Percentiles rank a stretch among this genome's conserved stretches.
phyloP scores from a whole-genome alignment of 2,888 invertebrate genomes.

The Drosophila neutralis region DNA sequence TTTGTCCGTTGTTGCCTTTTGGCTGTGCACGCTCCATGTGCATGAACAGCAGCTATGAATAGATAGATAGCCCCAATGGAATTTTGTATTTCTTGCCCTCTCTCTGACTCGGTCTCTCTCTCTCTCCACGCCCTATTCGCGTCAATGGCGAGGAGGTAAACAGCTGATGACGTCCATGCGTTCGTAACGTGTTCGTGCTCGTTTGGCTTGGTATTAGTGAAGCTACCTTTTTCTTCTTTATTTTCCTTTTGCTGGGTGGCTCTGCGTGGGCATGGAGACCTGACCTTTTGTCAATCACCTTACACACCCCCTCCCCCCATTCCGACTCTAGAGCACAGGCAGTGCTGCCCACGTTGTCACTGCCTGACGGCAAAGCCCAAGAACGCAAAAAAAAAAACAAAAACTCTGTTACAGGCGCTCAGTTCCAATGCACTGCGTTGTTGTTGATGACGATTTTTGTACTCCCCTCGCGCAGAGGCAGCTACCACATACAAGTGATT shows the following conservation, averaged over 20 bases:
- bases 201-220: constrained; percentile 15
- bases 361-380: constrained; percentile 46
- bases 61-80: constrained; percentile 72
- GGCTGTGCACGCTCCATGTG: constrained; percentile 68
- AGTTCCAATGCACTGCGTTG: constrained; percentile 53
- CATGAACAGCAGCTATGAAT: constrained; percentile 77
- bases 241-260: constrained; percentile 6
- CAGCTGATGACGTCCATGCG: constrained; percentile 78
- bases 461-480: constrained; percentile 18
- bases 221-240: constrained; percentile 15
- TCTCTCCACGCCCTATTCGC: constrained; percentile 13
- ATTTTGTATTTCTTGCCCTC: constrained; percentile 49
- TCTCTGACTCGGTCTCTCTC: constrained; percentile 3
- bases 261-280: constrained; percentile 60
- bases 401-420: constrained; percentile 8
- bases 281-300: constrained; percentile 56
- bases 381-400: background rate
- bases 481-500: constrained; percentile 69
- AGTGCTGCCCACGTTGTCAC: constrained; percentile 57
- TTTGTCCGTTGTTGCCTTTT: constrained; percentile 31
- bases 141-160: constrained; percentile 42
- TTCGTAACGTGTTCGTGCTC: constrained; percentile 60
- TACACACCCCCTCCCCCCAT: background rate
- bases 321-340: background rate
- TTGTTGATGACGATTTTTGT: constrained; percentile 10